phyloP scores from a whole-genome alignment of 2,113 vertebrate species.

The Pachycephala philippinensis region DNA sequence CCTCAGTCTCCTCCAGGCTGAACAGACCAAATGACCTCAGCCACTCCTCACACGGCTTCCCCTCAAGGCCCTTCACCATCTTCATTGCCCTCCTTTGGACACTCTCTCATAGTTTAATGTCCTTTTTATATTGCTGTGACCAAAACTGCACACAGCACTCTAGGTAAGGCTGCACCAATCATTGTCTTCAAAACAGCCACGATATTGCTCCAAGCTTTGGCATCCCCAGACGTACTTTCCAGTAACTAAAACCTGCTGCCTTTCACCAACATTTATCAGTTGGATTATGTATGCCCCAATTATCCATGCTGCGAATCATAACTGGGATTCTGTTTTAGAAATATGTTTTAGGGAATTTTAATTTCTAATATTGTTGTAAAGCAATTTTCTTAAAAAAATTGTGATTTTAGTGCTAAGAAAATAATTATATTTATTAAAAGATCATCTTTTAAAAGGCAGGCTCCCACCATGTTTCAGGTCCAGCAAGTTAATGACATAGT shows the following conservation, averaged over 20 bases:
- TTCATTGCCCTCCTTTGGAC: too few species aligned
- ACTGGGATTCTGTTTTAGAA: not conserved
- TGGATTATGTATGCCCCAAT: not conserved
- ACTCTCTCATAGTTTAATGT: not conserved
- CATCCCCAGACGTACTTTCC: not conserved
- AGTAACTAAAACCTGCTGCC: not conserved
- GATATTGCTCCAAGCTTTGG: not conserved
- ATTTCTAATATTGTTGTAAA: not conserved
- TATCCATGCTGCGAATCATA: not conserved
- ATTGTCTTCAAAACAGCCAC: not conserved
- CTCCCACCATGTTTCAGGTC: not conserved
- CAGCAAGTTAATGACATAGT: not conserved
- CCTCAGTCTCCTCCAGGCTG: not conserved
- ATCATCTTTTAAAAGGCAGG: not conserved
- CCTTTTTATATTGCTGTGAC: not conserved
- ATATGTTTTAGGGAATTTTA: not conserved
- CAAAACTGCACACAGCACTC: not conserved
- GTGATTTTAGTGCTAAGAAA: not conserved
- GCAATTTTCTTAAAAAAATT: not conserved
- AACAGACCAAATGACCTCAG: not conserved
- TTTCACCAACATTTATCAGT: not conserved
- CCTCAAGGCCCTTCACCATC: not conserved
- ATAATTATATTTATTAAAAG: not conserved
- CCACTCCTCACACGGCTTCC: fast-evolving
- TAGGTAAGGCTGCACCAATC: not conserved